Evolutionary conservation across 37 sponge, comb jelly and placozoan genomes (phyloP).

Genomic region (Chondrilla cf. caribensis): DNA sequence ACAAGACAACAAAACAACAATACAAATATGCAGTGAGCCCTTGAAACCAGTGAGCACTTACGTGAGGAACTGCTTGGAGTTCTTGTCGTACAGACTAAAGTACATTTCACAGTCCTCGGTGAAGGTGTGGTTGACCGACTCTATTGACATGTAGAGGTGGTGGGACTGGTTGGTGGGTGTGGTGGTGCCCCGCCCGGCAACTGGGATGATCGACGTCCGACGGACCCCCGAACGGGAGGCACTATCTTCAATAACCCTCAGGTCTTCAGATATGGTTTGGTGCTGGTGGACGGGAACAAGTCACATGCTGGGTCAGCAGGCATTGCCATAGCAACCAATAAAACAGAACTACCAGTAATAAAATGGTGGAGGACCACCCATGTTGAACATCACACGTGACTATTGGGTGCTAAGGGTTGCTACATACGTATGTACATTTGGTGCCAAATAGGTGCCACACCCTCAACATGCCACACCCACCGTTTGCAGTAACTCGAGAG

Average conservation of each 20-base stretch:
- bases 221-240: neutral
- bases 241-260: neutral
- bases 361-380: too few species aligned
- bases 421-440: too few species aligned
- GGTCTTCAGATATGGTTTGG: neutral
- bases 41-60: neutral
- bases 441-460: too few species aligned
- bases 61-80: slow-evolving; percentile 2
- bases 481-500: neutral
- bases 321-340: too few species aligned
- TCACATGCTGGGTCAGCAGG: too few species aligned
- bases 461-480: too few species aligned
- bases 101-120: slow-evolving; percentile 62
- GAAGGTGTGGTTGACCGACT: slow-evolving; percentile 47
- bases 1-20: neutral
- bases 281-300: neutral
- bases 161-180: slow-evolving; percentile 25
- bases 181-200: neutral
- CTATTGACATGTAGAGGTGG: slow-evolving; percentile 45
- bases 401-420: too few species aligned
- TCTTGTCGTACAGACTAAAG: slow-evolving; percentile 31
- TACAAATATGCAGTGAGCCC: neutral
- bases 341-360: too few species aligned
- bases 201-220: neutral
- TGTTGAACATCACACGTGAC: too few species aligned